Conservation (phyloP, 2,113 vertebrate species). For the Sterna hirundo region DNA sequence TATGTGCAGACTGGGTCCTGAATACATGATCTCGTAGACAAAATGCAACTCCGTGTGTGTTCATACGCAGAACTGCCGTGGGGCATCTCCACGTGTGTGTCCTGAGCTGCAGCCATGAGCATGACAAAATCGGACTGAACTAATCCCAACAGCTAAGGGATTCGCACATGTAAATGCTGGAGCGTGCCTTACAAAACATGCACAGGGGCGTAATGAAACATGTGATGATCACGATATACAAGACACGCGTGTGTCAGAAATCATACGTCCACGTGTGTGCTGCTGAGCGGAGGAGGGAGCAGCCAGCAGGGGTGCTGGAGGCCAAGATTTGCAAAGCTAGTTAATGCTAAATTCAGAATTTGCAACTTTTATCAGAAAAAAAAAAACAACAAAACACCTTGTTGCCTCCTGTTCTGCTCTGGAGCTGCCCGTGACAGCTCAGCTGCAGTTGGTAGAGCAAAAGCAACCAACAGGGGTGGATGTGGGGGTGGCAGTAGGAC, state of each 20-base stretch:
- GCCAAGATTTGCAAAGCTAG: constrained; percentile 7
- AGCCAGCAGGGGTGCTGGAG: constrained; percentile 46
- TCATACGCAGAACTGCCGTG: background rate
- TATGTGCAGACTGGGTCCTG: background rate
- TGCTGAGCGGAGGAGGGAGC: background rate
- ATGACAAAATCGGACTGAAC: background rate
- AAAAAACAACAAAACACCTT: background rate
- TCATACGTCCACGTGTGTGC: accelerated
- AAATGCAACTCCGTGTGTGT: background rate
- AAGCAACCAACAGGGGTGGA: background rate
- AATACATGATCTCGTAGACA: background rate
- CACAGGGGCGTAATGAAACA: background rate
- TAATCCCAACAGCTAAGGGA: background rate
- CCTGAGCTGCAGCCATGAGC: accelerated
- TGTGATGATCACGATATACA: background rate
- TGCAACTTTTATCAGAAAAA: background rate
- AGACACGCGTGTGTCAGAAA: background rate
- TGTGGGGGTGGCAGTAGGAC: background rate
- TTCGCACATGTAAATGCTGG: accelerated
- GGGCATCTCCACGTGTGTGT: background rate
- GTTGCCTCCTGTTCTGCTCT: background rate
- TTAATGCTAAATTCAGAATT: background rate
- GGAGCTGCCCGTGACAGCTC: background rate
- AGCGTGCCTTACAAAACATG: accelerated
- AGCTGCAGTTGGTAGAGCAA: background rate